Evolutionary conservation across 2,113 vertebrate genomes (phyloP), one percentile per base, ranked within the genome.

Genomic region (Corythornis vintsioides): DNA sequence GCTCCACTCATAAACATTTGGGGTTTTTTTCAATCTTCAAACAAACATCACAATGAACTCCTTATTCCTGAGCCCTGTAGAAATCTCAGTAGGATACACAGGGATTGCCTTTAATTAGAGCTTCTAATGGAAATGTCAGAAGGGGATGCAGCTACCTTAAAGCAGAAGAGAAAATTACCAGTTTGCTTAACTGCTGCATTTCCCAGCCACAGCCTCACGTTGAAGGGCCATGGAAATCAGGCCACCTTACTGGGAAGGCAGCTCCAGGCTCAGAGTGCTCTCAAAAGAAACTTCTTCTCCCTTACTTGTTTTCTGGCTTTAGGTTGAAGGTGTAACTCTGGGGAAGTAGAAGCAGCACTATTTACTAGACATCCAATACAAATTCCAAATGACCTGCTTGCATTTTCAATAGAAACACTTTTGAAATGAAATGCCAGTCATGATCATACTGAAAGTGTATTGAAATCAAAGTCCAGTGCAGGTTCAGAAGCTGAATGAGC

Each of bases 91-190:
- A 81, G 89, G 53, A 94, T 75, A 60, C 45, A 79, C 33, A 89
- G n/a, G 77, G 91, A 82, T 92, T 95, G 72, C 47, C 83, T 91
- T 93, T 92, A 89, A 81, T 95, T 95, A 95, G 80, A 72, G 9
- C 11, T 89, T 91, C 55, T 89, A 90, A 77, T 48, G 74, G 79
- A 93, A 93, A 95, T 70, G 85, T 89, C 90, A 89, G 81, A 84
- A 92, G 48, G 59, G 65, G 47, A 73, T 78, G 53, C 33, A 83
- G 42, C 57, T 92, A 89, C 56, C 65, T 90, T 89, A 35, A 90
- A 91, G 45, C 42, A 57, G 87, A 61, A 83, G 35, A 93, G n/a
- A 94, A 94, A 92, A 92, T 93, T 78, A 94, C 65, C 56, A 86
- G 59, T 66, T 87, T 96, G 72, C 95, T 91, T 84, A 94, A 90